Evolutionary conservation across 2,113 vertebrate species (phyloP).

Genomic region (Hucho hucho): DNA sequence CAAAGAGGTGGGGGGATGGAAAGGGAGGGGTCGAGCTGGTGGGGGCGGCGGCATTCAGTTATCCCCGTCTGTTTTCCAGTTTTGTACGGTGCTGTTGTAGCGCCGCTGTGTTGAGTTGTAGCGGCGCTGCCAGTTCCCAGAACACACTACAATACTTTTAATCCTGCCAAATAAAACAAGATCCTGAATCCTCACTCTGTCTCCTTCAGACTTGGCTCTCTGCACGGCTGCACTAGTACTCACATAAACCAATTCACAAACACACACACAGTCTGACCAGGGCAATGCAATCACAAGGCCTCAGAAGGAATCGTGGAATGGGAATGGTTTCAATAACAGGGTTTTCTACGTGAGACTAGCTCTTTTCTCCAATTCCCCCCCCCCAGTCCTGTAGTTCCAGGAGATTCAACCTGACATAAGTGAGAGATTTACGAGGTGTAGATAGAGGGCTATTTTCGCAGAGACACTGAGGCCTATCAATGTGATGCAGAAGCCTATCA

Average conservation of each 20-base stretch:
- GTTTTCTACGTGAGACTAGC: slow-evolving; percentile 35
- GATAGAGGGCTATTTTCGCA: slow-evolving; percentile 43
- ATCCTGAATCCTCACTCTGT: slow-evolving; percentile 43
- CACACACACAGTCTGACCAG: slow-evolving; percentile 18
- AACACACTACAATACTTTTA: slow-evolving; percentile 58
- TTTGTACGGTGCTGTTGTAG: slow-evolving; percentile 38
- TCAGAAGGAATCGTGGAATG: slow-evolving; percentile 52
- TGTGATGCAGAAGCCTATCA: slow-evolving; percentile 42
- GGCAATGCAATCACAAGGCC: slow-evolving; percentile 57
- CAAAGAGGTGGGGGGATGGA: no score
- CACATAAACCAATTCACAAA: slow-evolving; percentile 1
- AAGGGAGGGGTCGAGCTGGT: no score
- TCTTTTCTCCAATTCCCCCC: no score
- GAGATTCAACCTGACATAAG: slow-evolving; percentile 54
- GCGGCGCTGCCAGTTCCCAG: slow-evolving; percentile 63
- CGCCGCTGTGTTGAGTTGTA: slow-evolving; percentile 52
- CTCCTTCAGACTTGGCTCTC: slow-evolving; percentile 13
- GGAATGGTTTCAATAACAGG: slow-evolving; percentile 59
- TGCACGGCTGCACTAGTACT: slow-evolving; percentile 11
- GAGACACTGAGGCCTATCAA: slow-evolving; percentile 36
- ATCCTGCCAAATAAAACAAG: slow-evolving; percentile 68
- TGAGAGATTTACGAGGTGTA: slow-evolving; percentile 34
- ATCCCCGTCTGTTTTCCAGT: slow-evolving; percentile 35
- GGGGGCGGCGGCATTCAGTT: slow-evolving; percentile 22
- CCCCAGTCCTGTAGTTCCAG: slow-evolving; percentile 32